Percentiles rank a stretch among this genome's conserved stretches.
Evolutionary conservation across 2,797 vertebrate species (phyloP).

Genomic region (Hemitrygon akajei): DNA sequence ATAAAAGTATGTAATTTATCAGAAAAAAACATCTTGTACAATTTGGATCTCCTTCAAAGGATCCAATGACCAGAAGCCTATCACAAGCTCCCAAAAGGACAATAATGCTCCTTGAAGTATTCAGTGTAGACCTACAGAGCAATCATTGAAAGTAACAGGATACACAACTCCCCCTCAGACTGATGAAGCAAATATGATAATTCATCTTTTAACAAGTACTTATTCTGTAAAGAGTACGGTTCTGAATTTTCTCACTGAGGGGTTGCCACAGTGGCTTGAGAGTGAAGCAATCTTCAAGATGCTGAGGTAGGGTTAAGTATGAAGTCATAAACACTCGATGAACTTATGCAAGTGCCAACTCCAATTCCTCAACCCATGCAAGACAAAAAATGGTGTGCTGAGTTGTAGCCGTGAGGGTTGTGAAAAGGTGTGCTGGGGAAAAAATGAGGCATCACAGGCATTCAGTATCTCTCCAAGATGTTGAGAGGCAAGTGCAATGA

Average conservation of each 20-base stretch:
- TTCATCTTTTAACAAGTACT: neutral
- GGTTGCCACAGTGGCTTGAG: neutral
- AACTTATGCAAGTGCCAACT: neutral
- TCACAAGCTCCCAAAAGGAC: neutral
- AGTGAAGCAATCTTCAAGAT: neutral
- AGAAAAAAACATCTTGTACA: neutral
- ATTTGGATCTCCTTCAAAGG: neutral
- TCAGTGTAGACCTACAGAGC: neutral
- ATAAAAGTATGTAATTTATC: neutral
- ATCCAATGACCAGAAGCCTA: neutral
- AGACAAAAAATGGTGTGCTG: neutral
- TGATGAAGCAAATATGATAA: neutral
- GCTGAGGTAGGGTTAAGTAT: neutral
- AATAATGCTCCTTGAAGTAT: neutral
- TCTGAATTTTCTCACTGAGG: neutral
- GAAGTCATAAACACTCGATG: neutral
- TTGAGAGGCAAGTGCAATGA: neutral
- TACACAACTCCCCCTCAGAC: neutral
- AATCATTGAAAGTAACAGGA: neutral
- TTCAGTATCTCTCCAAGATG: neutral
- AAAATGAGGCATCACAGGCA: neutral
- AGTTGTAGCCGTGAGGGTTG: neutral
- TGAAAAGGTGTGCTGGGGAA: slow-evolving; percentile 1
- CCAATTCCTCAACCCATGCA: neutral
- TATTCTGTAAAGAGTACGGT: neutral